Evolutionary conservation across 1,140 invertebrate species (phyloP).

Genomic region (Calosoma granatense): DNA sequence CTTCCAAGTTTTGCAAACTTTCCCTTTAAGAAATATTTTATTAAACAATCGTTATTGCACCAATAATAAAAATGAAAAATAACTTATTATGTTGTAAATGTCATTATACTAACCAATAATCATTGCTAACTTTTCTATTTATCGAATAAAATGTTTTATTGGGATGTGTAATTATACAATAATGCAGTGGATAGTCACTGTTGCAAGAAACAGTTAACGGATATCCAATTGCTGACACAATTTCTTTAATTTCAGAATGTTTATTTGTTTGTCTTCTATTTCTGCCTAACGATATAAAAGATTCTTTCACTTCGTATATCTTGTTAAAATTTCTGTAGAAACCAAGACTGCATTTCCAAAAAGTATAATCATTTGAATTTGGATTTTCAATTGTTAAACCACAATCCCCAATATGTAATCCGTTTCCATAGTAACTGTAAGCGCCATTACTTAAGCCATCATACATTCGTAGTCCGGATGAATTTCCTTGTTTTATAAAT

Average conservation of each 20-base stretch:
- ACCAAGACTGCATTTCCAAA: slow-evolving; percentile 11
- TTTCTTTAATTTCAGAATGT: background rate
- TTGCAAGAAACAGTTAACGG: background rate
- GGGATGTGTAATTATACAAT: background rate
- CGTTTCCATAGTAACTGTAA: slow-evolving; percentile 16
- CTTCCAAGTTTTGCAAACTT: background rate
- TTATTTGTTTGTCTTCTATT: background rate
- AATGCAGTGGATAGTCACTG: background rate
- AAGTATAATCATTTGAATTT: background rate
- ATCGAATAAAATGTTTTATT: background rate
- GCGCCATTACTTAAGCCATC: slow-evolving; percentile 15
- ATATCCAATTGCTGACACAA: background rate
- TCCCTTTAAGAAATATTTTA: background rate
- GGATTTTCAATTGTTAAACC: slow-evolving; percentile 11
- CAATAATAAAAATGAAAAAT: background rate
- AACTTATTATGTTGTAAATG: background rate
- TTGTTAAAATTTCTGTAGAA: background rate
- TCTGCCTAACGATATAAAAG: background rate
- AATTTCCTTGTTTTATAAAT: background rate
- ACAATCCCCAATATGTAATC: slow-evolving; percentile 12
- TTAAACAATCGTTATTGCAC: too few species aligned
- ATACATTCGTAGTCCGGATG: slow-evolving; percentile 9
- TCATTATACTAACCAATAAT: background rate
- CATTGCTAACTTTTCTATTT: background rate
- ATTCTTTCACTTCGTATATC: background rate